phyloP scores from a whole-genome alignment of 2,113 vertebrate species.

The Aspidoscelis tigris region DNA sequence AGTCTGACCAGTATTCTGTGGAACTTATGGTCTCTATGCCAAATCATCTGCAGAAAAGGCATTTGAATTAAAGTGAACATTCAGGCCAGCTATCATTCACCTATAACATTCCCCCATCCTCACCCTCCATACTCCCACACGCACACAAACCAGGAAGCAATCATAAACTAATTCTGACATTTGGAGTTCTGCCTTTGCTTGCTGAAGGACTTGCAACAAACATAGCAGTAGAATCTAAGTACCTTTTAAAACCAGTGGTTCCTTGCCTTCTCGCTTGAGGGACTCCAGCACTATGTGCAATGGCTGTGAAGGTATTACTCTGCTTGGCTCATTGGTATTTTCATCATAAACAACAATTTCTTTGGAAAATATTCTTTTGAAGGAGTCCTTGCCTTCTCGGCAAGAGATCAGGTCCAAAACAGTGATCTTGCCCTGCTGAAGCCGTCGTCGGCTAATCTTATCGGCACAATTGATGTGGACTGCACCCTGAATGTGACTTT shows the following conservation, averaged over 20 bases:
- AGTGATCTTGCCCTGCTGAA: constrained; percentile 98
- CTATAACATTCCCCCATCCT: no score
- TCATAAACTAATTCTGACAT: not conserved
- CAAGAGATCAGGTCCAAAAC: constrained; percentile 98
- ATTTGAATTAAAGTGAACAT: not conserved
- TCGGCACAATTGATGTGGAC: constrained; percentile 98
- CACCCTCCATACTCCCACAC: no score
- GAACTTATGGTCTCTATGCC: not conserved
- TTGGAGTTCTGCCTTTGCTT: not conserved
- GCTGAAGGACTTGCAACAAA: not conserved
- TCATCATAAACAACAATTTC: constrained; percentile 98
- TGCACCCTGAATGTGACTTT: constrained; percentile 95
- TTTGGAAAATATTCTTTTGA: constrained; percentile 98
- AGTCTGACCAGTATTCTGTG: not conserved
- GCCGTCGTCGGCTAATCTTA: constrained; percentile 95
- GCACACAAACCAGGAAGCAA: no score
- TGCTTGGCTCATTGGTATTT: constrained; percentile 90
- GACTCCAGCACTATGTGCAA: constrained; percentile 95
- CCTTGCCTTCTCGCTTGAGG: constrained; percentile 95
- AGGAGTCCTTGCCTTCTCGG: constrained; percentile 94
- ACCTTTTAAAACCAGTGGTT: constrained; percentile 97
- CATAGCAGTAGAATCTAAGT: constrained; percentile 48
- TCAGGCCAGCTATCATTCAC: no score
- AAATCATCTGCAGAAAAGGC: not conserved
- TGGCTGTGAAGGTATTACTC: constrained; percentile 91